These are phyloP conservation scores for Trogon surrucura DNA, from an alignment of 2,113 vertebrate species.

Conservation along the genomic window DNA sequence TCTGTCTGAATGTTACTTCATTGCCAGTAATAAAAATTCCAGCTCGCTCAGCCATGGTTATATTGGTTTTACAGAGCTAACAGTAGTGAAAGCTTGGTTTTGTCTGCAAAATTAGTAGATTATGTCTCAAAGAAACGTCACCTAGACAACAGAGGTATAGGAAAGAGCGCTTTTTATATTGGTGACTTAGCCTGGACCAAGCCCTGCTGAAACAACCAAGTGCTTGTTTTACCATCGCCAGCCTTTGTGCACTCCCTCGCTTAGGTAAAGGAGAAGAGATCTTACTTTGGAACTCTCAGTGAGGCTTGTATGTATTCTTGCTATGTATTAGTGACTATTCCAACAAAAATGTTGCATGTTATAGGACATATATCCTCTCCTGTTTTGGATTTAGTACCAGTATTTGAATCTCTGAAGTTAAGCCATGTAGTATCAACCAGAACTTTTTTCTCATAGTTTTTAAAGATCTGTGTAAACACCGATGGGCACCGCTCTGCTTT, in stretches of 20 bases:
- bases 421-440: not conserved
- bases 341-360: not conserved
- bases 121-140: slow-evolving; percentile 5
- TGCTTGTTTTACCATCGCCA: not conserved
- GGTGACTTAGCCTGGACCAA: not conserved
- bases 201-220: not conserved
- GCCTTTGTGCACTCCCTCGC: not conserved
- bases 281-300: not conserved
- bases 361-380: not conserved
- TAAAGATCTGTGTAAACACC: not conserved
- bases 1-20: slow-evolving; percentile 47
- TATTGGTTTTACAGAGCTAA: slow-evolving; percentile 50
- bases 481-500: not conserved
- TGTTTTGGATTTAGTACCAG: not conserved
- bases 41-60: slow-evolving; percentile 5
- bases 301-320: not conserved
- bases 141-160: slow-evolving; percentile 1
- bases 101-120: slow-evolving; percentile 3
- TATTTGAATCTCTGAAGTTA: slow-evolving; percentile 10
- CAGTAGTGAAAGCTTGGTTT: slow-evolving; percentile 50
- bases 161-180: not conserved
- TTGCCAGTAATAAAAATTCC: slow-evolving; percentile 67
- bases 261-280: not conserved
- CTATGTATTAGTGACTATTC: not conserved
- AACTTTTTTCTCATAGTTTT: not conserved